Percentiles rank a stretch among this genome's conserved stretches.
Evolutionary conservation across 2,797 vertebrate species (phyloP).

Genomic region (Sardinella longiceps): DNA sequence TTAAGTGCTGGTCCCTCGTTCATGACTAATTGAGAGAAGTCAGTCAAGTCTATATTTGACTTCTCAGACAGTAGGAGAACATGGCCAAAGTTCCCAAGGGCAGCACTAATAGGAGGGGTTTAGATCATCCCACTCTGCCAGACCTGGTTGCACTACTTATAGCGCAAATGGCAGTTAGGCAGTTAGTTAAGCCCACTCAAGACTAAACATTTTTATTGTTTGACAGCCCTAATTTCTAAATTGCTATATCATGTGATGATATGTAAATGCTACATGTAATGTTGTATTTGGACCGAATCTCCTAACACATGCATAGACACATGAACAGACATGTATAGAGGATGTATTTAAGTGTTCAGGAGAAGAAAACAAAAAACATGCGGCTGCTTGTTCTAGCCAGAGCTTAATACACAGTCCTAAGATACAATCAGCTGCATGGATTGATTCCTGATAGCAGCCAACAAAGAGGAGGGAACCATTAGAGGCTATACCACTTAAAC

Average conservation of each 20-base stretch:
- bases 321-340: too few relatives aligned
- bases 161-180: conserved; percentile 34
- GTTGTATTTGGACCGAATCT: too few relatives aligned
- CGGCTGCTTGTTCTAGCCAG: too few relatives aligned
- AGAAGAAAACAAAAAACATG: too few relatives aligned
- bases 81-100: conserved; percentile 43
- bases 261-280: too few relatives aligned
- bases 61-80: conserved; percentile 26
- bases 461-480: background rate
- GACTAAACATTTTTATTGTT: too few relatives aligned
- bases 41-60: conserved; percentile 22
- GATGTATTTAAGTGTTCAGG: too few relatives aligned
- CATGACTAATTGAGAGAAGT: conserved; percentile 35
- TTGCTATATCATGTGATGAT: too few relatives aligned
- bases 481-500: background rate
- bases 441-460: background rate
- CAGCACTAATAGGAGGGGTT: conserved; percentile 35
- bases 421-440: background rate
- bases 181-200: conserved; percentile 29
- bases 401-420: background rate
- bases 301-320: too few relatives aligned
- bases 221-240: too few relatives aligned
- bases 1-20: conserved; percentile 32
- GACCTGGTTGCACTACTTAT: conserved; percentile 37
- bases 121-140: conserved; percentile 9